Evolutionary conservation across 1,140 invertebrate species (phyloP), one percentile per base, ranked within the genome.

Genomic region (Episyrphus balteatus): DNA sequence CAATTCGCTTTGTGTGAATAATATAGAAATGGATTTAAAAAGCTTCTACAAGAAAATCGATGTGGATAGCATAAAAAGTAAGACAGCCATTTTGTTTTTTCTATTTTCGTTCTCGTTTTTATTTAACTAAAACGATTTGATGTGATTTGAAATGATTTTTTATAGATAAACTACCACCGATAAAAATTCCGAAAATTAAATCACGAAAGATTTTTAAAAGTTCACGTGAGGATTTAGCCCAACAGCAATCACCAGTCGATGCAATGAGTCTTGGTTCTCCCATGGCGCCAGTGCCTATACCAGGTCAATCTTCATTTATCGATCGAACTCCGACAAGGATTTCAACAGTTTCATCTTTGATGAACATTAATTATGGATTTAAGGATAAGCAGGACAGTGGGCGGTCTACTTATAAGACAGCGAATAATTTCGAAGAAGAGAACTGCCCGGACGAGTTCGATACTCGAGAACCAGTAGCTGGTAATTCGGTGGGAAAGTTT

Each of bases 341-440:
- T 32, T 63, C 61, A 10, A 66, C 63, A 9, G 60, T 66, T 34
- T 60, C 61, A 19, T 63, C 62, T 6, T 31, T 66, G 17, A 61
- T 66, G 57, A 50, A 61, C 15, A 52, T 61, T 31, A 26, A 8
- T 26, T 26, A 26, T 26, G 21, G 21, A 3, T 26, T 26, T 8
- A 26, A 26, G 21, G 21, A 26, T 26, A 26, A 26, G 8, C 21
- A 26, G 21, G 21, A 26, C 8, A 8, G 21, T 26, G 21, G 21
- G 3, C 3, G 21, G 21, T 26, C 34, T 3, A 36, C 12, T 36
- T 36, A n/a, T 15, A 36, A 36, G 12, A 36, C 14, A 5, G 12
- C 34, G 3, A 15, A 12, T 5, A 3, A 36, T n/a, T 36, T 36
- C 14, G 21, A 26, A 26, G 21, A 26, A 8, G 21, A 26, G 8